Evolutionary conservation across 2,113 vertebrate genomes (phyloP).

Genomic region (Otus sunia): DNA sequence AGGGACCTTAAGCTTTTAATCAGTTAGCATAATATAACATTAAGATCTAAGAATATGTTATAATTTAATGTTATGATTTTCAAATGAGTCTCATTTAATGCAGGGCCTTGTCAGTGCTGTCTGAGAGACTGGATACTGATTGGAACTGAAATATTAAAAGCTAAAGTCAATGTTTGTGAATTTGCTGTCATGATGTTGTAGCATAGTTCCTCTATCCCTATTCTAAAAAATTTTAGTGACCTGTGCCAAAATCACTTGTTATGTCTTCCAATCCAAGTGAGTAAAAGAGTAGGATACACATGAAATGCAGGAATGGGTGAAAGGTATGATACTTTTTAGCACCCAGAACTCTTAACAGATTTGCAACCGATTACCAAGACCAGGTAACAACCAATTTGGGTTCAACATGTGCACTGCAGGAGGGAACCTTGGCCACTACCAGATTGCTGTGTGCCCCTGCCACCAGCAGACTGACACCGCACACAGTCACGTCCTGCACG

Average conservation of each 20-base stretch:
- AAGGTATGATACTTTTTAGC: neutral
- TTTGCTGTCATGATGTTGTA: neutral
- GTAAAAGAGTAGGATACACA: neutral
- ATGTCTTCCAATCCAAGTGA: fast-evolving
- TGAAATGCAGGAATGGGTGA: neutral
- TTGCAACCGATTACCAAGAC: neutral
- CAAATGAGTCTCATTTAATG: neutral
- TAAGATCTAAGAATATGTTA: neutral
- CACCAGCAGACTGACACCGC: neutral
- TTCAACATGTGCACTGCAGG: fast-evolving
- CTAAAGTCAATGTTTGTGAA: fast-evolving
- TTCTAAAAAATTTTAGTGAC: neutral
- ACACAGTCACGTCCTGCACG: neutral
- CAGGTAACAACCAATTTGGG: fast-evolving
- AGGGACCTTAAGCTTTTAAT: neutral
- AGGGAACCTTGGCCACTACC: neutral
- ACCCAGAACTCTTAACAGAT: neutral
- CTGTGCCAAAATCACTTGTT: neutral
- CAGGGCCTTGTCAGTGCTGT: neutral
- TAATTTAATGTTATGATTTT: neutral
- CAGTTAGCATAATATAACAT: neutral
- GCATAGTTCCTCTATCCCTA: neutral
- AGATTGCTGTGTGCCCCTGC: neutral
- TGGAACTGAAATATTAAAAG: neutral
- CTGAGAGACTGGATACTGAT: neutral